Evolutionary conservation across 2,113 vertebrate species (phyloP), one percentile per base, ranked within the genome.

Genomic region (Cacatua alba): DNA sequence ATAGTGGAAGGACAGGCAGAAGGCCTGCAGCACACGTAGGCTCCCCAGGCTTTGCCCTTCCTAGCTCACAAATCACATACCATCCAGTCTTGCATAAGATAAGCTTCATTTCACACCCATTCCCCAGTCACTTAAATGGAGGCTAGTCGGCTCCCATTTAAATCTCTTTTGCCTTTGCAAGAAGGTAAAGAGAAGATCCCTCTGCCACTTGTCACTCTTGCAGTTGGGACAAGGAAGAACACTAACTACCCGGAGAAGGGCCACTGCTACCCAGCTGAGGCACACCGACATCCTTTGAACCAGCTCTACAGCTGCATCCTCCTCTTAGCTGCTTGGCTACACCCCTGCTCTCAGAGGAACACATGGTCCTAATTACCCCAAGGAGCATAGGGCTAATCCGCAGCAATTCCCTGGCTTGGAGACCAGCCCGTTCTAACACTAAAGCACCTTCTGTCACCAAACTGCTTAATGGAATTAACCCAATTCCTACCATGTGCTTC

Each of bases 391-490:
- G 97, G 98, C 97, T 98, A 98, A 98, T 98, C 98, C 97, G 59
- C 86, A 82, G 97, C 97, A 98, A 98, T 98, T 98, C 98, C 97
- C 97, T 92, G 96, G 94, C 94, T 97, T 97, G 96, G 97, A 97
- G 94, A 97, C 91, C 95, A 96, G 97, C 97, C 98, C 97, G 95
- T 97, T 97, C 98, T 97, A 97, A 98, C 97, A 98, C 98, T 98
- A 98, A 98, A 98, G 98, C 97, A 97, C 98, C 98, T 98, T 98
- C 98, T 98, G 98, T 98, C 98, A 98, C 98, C 98, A 98, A 98
- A 98, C 98, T 98, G 98, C 98, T 98, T 98, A 98, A 98, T 98
- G 98, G 98, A 98, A 98, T 98, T 98, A 98, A 98, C 98, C 98
- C 98, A 98, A 95, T 98, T 98, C 97, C 96, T 92, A 97, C 98